A percentile compares a stretch with the other conserved stretches of the same genome.
phyloP scores from a whole-genome alignment of 2,113 vertebrate genomes.

The Salminus brasiliensis region DNA sequence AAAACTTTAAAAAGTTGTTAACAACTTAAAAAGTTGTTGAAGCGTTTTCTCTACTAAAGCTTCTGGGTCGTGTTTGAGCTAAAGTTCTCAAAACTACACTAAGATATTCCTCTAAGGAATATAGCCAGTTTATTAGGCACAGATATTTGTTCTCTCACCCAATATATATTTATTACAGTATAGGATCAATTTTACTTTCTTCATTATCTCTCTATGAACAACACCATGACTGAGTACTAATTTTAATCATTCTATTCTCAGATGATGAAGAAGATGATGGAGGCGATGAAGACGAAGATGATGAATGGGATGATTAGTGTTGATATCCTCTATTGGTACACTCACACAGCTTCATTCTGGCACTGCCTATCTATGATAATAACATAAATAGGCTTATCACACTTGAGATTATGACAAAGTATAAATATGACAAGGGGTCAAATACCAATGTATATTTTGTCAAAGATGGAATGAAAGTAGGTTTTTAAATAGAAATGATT shows the following conservation, averaged over 20 bases:
- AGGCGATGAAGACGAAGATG: conserved; percentile 77
- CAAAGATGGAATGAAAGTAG: neutral
- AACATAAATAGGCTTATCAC: neutral
- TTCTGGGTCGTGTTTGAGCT: too few species aligned
- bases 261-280: conserved; percentile 77
- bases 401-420: neutral
- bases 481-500: neutral
- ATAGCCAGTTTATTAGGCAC: too few species aligned
- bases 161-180: too few species aligned
- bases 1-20: too few species aligned
- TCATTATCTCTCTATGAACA: neutral
- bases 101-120: too few species aligned
- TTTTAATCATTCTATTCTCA: conserved; percentile 44
- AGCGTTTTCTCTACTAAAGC: too few species aligned
- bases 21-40: too few species aligned
- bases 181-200: too few species aligned
- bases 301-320: conserved; percentile 80
- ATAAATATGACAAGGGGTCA: too few species aligned
- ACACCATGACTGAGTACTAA: neutral
- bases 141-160: too few species aligned
- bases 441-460: neutral
- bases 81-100: too few species aligned
- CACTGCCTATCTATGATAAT: too few species aligned
- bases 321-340: neutral
- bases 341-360: neutral